Evolutionary conservation across 2,797 vertebrate species (phyloP), one percentile per base, ranked within the genome.

Genomic region (Lindbergichthys nudifrons): DNA sequence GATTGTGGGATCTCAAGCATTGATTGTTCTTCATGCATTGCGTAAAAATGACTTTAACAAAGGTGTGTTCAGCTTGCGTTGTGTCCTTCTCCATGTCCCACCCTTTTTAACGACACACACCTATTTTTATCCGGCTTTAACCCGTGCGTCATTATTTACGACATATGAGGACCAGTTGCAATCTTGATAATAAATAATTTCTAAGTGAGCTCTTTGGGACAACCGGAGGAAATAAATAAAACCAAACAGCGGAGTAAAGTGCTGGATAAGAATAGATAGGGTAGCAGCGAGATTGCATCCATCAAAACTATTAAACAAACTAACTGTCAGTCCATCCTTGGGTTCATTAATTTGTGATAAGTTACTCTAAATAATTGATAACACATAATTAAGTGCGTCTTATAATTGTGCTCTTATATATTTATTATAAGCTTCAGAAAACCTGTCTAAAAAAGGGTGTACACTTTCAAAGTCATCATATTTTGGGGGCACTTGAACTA

Each of bases 381-480:
- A n/a, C 16, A 42, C 19, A 13, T 4, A 3, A 39, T 52, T 54
- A 19, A 10, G 16, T 21, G 51, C 10, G 30, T 26, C 54, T 26
- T 46, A 42, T 39, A 23, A 16, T 8, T 45, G 18, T 19, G 13
- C 16, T 51, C 5, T 43, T 26, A 3, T 54, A 21, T 10, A 23
- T 59, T 51, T 18, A 14, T 4, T 23, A 23, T 46, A 5, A 45
- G 66, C 36, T 50, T 15, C n/a, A 6, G n/a, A 56, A 47, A 9
- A 51, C 2, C 45, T 51, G 45, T 36, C 9, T 21, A 48, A 60
- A 51, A 71, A 6, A 26, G 18, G 62, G 14, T 39, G 5, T 15
- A 9, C 11, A 36, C 32, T 36, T 57, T 57, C 45, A 53, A 59
- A 63, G 53, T 59, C 32, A 15, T 48, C 18, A 52, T 30, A 63